Conservation (phyloP, 2,888 invertebrate species). For the Timema podura region DNA sequence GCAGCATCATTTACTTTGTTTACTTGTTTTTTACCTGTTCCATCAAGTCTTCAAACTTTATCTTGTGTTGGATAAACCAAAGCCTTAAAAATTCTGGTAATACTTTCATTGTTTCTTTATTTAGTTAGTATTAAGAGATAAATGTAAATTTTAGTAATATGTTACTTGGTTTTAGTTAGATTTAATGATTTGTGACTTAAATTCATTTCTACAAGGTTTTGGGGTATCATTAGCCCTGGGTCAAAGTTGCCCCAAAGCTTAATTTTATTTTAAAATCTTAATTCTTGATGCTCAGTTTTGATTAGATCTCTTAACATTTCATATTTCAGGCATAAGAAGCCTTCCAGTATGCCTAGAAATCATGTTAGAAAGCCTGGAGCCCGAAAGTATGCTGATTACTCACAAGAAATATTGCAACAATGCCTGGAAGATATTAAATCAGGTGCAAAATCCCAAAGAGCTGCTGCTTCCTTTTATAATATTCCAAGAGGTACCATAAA, state of each 20-base stretch:
- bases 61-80: no score
- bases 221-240: constrained; percentile 2
- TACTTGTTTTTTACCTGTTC: no score
- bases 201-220: not conserved
- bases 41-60: no score
- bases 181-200: no score
- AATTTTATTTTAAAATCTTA: not conserved
- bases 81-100: no score
- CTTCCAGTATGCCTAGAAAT: constrained; percentile 1
- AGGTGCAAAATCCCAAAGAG: not conserved
- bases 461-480: not conserved
- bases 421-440: constrained; percentile 4
- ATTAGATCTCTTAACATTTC: not conserved
- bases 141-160: no score
- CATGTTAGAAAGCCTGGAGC: not conserved
- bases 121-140: no score
- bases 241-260: not conserved
- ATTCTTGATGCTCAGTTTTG: not conserved
- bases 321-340: not conserved
- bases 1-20: no score
- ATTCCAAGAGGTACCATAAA: not conserved
- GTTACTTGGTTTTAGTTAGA: no score
- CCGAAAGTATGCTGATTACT: not conserved
- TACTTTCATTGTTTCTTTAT: no score
- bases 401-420: not conserved